Conservation (phyloP, 2,888 invertebrate species). For the Imbricaverruca yamaguchii region DNA sequence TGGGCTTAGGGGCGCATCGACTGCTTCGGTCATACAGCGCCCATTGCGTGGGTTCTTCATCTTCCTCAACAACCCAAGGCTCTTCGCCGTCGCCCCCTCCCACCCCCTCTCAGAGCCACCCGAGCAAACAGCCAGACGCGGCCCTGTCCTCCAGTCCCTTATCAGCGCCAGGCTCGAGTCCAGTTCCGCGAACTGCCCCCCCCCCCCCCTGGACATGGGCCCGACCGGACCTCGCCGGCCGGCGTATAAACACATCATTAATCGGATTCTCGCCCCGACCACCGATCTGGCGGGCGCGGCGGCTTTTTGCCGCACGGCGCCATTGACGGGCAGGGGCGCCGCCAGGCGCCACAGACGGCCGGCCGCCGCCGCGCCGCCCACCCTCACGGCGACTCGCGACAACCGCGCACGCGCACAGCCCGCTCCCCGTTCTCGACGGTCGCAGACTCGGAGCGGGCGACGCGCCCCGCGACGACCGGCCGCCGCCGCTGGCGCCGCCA, state of each 20-base stretch:
- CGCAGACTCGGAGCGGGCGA: no score
- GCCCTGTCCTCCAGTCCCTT: background rate
- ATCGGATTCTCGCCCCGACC: background rate
- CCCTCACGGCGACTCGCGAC: no score
- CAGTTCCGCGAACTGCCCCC: background rate
- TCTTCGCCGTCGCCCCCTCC: no score
- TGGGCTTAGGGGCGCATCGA: no score
- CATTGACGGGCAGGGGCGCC: background rate
- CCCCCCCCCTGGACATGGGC: background rate
- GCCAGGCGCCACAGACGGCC: background rate
- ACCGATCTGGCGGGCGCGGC: background rate
- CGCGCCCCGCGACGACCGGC: no score
- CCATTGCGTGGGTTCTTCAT: no score
- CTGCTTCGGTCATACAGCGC: no score
- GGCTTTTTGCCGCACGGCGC: background rate
- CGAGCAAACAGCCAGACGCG: background rate
- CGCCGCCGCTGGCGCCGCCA: background rate
- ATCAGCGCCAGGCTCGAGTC: no score
- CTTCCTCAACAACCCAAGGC: no score
- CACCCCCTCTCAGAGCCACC: background rate
- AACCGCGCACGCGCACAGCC: no score
- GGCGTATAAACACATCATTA: constrained; percentile 11
- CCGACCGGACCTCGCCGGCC: background rate
- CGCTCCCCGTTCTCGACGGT: no score
- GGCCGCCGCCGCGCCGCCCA: no score